Evolutionary conservation across 1,140 invertebrate genomes (phyloP).

Genomic region (Lepidostoma basale): DNA sequence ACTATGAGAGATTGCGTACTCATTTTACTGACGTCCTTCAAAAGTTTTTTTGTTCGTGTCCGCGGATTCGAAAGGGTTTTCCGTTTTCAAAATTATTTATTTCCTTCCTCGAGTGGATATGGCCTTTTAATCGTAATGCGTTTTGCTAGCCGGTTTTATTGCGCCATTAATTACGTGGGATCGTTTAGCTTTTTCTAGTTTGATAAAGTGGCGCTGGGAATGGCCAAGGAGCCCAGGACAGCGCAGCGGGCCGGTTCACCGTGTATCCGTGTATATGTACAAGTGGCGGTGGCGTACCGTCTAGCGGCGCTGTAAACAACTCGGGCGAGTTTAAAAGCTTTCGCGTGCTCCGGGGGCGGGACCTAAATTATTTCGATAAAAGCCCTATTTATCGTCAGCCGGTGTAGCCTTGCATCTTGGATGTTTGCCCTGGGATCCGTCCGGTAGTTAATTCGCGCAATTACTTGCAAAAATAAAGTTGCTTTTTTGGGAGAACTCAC

Average conservation of each 20-base stretch:
- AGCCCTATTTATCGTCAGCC: constrained; percentile 1
- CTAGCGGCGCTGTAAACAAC: constrained; percentile 7
- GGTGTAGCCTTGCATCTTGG: background rate
- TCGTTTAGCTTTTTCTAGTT: constrained; percentile 21
- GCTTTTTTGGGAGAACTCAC: no score
- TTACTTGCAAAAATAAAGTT: no score
- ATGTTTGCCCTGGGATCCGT: no score
- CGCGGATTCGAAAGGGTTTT: background rate
- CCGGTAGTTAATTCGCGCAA: no score
- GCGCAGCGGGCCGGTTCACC: background rate
- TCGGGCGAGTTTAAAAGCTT: constrained; percentile 13
- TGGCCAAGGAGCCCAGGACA: no score
- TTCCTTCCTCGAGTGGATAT: background rate
- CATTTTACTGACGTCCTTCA: background rate
- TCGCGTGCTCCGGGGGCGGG: background rate
- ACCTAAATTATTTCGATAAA: background rate
- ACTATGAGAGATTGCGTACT: background rate
- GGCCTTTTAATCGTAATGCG: constrained; percentile 19
- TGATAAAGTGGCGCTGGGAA: constrained; percentile 12
- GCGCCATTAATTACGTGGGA: constrained; percentile 10
- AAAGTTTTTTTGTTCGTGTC: background rate
- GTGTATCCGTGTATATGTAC: no score
- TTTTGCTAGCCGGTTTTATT: constrained; percentile 12
- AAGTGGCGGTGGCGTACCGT: background rate
- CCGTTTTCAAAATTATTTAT: background rate